These are phyloP conservation scores for Bombylius discolor DNA, from an alignment of 2,888 invertebrate species.

Conservation along the genomic window DNA sequence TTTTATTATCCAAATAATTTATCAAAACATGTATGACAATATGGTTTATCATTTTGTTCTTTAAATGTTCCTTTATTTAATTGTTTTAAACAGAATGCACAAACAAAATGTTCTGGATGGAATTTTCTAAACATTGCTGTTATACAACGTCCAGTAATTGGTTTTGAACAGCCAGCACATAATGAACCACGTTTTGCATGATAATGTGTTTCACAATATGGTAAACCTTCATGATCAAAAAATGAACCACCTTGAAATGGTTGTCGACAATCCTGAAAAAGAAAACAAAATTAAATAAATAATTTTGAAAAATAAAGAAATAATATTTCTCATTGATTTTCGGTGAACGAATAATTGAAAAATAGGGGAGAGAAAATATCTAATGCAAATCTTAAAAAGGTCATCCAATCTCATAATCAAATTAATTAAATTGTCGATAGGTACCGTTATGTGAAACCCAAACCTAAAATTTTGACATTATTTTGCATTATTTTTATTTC, in stretches of 20 bases:
- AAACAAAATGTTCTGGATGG: slow-evolving; percentile 99
- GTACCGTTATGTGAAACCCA: too few species aligned
- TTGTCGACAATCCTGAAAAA: slow-evolving; percentile 82
- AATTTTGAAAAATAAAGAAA: neutral
- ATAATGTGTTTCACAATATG: slow-evolving; percentile 98
- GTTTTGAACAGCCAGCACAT: slow-evolving; percentile 95
- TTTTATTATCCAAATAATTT: slow-evolving; percentile 75
- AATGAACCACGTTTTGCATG: slow-evolving; percentile 93
- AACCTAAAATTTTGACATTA: too few species aligned
- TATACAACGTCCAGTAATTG: slow-evolving; percentile 94
- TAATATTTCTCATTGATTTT: neutral
- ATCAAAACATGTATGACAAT: slow-evolving; percentile 95
- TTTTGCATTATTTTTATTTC: too few species aligned
- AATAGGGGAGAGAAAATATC: neutral
- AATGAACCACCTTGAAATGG: slow-evolving; percentile 96
- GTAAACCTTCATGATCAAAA: slow-evolving; percentile 96
- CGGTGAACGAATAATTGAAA: neutral
- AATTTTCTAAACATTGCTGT: slow-evolving; percentile 99
- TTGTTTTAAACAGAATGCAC: slow-evolving; percentile 97
- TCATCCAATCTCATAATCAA: too few species aligned
- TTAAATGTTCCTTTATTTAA: slow-evolving; percentile 99
- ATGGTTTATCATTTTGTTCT: slow-evolving; percentile 97
- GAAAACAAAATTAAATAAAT: slow-evolving; percentile 2
- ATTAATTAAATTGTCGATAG: too few species aligned
- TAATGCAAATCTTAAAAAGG: too few species aligned